Percentiles rank a stretch among this genome's conserved stretches.
Evolutionary conservation across 1,140 invertebrate genomes (phyloP).

Genomic region (Diabrotica virgifera): DNA sequence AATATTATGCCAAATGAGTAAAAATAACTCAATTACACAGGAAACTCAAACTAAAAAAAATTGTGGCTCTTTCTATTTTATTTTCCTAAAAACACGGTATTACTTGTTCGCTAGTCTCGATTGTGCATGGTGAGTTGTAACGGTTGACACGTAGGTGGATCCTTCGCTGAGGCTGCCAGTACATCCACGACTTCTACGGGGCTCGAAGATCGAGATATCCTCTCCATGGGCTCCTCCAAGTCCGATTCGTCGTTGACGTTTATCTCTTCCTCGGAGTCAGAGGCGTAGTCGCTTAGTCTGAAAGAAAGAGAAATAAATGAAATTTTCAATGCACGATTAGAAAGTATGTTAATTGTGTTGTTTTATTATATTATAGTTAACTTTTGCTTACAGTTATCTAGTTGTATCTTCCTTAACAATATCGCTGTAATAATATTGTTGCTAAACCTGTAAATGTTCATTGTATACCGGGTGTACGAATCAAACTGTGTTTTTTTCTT

Average conservation of each 20-base stretch:
- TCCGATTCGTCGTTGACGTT: conserved; percentile 67
- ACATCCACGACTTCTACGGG: conserved; percentile 47
- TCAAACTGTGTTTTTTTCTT: too few relatives aligned
- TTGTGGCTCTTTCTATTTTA: neutral
- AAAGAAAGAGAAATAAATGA: neutral
- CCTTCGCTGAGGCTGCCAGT: conserved; percentile 40
- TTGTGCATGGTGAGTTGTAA: conserved; percentile 47
- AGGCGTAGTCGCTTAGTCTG: conserved; percentile 49
- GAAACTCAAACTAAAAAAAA: too few relatives aligned
- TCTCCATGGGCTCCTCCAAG: conserved; percentile 33
- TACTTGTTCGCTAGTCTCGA: conserved; percentile 34
- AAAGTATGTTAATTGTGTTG: neutral
- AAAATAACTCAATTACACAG: too few relatives aligned
- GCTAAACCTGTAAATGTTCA: too few relatives aligned
- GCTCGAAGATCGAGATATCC: conserved; percentile 36
- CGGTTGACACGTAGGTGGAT: conserved; percentile 40
- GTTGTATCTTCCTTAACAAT: too few relatives aligned
- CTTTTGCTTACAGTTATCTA: too few relatives aligned
- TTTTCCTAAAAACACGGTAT: conserved; percentile 18
- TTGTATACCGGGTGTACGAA: too few relatives aligned
- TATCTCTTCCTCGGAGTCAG: conserved; percentile 68
- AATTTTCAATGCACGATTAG: neutral
- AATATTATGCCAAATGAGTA: too few relatives aligned
- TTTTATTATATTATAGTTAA: too few relatives aligned
- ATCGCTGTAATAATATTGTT: too few relatives aligned